Evolutionary conservation across 2,797 vertebrate genomes (phyloP), one percentile per base, ranked within the genome.

Genomic region (Rhynchonycteris naso): DNA sequence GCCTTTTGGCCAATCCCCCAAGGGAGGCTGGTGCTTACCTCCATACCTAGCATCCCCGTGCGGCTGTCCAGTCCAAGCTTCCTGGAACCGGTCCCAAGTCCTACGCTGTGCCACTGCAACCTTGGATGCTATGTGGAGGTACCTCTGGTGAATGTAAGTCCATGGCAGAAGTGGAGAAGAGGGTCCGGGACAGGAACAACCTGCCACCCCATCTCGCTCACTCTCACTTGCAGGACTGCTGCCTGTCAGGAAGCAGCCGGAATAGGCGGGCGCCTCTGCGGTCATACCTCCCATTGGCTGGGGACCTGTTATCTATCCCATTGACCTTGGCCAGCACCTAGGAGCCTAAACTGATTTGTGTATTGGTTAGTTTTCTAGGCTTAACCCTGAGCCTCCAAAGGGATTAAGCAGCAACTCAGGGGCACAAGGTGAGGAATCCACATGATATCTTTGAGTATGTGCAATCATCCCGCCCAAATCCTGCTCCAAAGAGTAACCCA

Each of bases 31-130:
- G 71, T 28, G 33, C 88, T 83, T 83, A 54, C 80, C 35, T 52
- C 14, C 0, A 19, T n/a, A 2, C 11, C 11, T 1, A 16, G 3
- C 5, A 24, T 16, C 11, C 1, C 21, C 1, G 4, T 0, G 5
- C 2, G 0, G 30, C 8, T 0, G 4, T 52, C 12, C 0, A 2
- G 56, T 19, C 54, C 12, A 1, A 63, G 30, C 43, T n/a, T 11
- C 3, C 24, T 56, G 3, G 18, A 33, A 30, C 22, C 0, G 14
- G 33, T 2, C 4, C 7, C 7, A 0, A 59, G 56, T 35, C 24
- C 24, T 4, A 16, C 3, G 33, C 30, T 5, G 47, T n/a, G 28
- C 35, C 50, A 22, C n/a, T 16, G 69, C 15, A 12, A 30, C 58
- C 43, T 38, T 1, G 16, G 4, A 38, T 2, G 54, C 21, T 16